Evolutionary conservation across 2,113 vertebrate genomes (phyloP).

Genomic region (Sylvilagus bachmani): DNA sequence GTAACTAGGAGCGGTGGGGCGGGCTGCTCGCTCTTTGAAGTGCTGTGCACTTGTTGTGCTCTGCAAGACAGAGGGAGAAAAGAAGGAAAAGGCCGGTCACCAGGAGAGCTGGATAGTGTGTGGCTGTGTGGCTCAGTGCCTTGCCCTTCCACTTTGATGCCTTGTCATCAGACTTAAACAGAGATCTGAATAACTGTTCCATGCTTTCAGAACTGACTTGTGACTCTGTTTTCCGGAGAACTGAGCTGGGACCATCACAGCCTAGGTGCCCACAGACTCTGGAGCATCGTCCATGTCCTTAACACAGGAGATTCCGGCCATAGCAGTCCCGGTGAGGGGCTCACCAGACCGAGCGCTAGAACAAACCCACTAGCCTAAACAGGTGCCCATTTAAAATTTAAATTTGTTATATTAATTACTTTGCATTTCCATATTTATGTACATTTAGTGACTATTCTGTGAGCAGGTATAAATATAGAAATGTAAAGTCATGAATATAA

Average conservation of each 20-base stretch:
- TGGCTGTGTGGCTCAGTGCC: rapidly evolving
- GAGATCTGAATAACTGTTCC: background rate
- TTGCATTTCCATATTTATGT: too few relatives aligned
- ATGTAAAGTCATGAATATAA: background rate
- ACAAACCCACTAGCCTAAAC: background rate
- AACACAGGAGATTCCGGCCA: background rate
- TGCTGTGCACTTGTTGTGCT: background rate
- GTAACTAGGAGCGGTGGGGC: background rate
- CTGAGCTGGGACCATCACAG: background rate
- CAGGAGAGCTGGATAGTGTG: background rate
- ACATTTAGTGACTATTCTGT: background rate
- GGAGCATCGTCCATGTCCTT: background rate
- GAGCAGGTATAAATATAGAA: background rate
- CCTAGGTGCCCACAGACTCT: rapidly evolving
- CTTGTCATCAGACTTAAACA: background rate
- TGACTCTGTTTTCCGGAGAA: background rate
- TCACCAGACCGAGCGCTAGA: background rate
- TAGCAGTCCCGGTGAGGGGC: background rate
- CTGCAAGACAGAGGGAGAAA: background rate
- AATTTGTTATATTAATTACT: too few relatives aligned
- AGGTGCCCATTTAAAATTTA: background rate
- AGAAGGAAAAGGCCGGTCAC: background rate
- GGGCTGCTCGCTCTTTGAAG: background rate
- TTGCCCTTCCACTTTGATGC: background rate
- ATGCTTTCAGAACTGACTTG: too few relatives aligned